phyloP scores from a whole-genome alignment of 1,140 invertebrate genomes.

The Tetragonula clypearis region DNA sequence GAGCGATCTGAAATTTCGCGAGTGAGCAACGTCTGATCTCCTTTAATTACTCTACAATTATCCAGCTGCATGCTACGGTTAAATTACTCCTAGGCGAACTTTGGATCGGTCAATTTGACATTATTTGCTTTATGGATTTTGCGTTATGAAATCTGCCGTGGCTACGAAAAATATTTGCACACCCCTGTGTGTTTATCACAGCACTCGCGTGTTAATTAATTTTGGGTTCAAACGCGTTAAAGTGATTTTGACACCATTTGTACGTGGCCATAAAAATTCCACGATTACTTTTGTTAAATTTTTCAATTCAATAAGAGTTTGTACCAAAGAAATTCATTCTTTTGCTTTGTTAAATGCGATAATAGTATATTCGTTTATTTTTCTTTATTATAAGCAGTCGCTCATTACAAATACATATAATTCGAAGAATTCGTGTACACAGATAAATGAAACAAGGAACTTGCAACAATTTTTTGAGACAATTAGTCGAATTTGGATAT shows the following conservation, averaged over 20 bases:
- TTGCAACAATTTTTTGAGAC: too few species aligned
- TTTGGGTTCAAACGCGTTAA: too few species aligned
- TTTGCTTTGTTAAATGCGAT: background rate
- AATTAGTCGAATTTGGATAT: too few species aligned
- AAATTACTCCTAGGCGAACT: background rate
- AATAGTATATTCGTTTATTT: background rate
- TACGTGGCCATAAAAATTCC: too few species aligned
- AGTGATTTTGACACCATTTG: too few species aligned
- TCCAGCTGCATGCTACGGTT: background rate
- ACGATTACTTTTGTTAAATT: too few species aligned
- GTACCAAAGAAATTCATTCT: background rate
- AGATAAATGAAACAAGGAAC: too few species aligned
- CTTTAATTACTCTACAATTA: background rate
- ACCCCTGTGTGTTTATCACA: too few species aligned
- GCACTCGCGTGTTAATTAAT: too few species aligned
- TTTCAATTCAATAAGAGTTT: background rate
- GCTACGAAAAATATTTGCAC: too few species aligned
- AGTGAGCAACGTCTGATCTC: background rate
- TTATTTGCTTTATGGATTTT: background rate
- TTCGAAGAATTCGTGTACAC: background rate
- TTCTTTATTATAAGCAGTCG: background rate
- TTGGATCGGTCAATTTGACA: background rate
- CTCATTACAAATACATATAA: background rate
- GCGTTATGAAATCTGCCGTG: background rate
- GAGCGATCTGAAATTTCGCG: constrained; percentile 3